Evolutionary conservation across 2,797 vertebrate species (phyloP).

Genomic region (Molossus molossus): DNA sequence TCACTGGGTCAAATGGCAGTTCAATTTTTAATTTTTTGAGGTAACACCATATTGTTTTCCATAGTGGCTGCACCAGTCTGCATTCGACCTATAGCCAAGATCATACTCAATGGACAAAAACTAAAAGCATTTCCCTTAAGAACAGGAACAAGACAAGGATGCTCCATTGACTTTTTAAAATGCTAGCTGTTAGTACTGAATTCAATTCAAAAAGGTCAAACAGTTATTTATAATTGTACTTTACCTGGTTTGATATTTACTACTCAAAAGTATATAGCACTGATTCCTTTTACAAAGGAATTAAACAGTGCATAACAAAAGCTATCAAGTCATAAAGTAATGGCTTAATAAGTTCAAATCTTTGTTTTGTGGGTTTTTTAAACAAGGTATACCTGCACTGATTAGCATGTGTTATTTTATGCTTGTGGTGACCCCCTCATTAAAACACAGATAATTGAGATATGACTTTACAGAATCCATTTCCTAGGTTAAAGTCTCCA

Average conservation of each 20-base stretch:
- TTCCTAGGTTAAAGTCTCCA: constrained; percentile 29
- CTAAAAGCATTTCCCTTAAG: too few relatives aligned
- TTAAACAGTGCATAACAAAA: background rate
- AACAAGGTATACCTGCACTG: background rate
- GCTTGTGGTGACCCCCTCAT: background rate
- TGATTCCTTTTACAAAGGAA: constrained; percentile 28
- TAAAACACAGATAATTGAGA: background rate
- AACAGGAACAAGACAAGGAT: too few relatives aligned
- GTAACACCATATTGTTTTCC: too few relatives aligned
- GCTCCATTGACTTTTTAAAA: background rate
- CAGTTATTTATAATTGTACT: constrained; percentile 2
- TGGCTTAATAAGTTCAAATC: background rate
- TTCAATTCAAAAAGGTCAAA: background rate
- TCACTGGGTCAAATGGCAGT: too few relatives aligned
- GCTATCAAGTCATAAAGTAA: background rate
- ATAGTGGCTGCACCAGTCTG: too few relatives aligned
- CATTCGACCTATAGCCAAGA: too few relatives aligned
- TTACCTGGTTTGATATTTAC: background rate
- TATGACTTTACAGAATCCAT: constrained; percentile 8
- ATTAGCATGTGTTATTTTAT: constrained; percentile 1
- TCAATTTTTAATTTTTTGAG: too few relatives aligned
- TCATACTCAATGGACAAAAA: too few relatives aligned
- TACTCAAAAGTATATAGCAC: constrained; percentile 20
- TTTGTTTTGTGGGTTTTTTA: background rate
- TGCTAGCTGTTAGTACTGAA: background rate